A percentile compares a stretch with the other conserved stretches of the same genome.
Conservation (phyloP, 2,797 vertebrate genomes). For the Moxostoma hubbsi region DNA sequence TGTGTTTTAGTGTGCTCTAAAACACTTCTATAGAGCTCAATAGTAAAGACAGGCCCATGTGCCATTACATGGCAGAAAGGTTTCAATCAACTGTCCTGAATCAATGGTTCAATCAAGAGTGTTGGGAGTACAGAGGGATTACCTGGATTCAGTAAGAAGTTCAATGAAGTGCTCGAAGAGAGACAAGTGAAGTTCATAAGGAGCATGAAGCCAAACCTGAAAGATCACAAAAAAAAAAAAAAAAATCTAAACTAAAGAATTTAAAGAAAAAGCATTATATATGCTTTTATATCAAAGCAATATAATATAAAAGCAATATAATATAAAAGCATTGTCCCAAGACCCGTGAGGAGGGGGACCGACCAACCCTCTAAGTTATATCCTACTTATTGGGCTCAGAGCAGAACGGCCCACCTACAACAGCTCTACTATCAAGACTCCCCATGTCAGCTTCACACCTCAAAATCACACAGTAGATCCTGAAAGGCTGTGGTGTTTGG, state of each 20-base stretch:
- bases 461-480: slow-evolving; percentile 97
- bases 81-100: slow-evolving; percentile 1
- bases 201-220: slow-evolving; percentile 98
- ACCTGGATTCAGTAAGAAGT: slow-evolving; percentile 97
- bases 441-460: slow-evolving; percentile 76
- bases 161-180: slow-evolving; percentile 98
- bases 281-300: no score
- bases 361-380: no score
- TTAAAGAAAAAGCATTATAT: no score
- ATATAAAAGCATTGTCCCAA: no score
- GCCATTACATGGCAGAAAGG: neutral
- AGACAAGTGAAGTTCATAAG: slow-evolving; percentile 97
- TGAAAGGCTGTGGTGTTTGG: slow-evolving; percentile 98
- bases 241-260: neutral
- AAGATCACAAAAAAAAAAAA: slow-evolving; percentile 52
- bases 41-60: neutral
- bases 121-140: slow-evolving; percentile 39
- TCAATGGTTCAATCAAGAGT: neutral
- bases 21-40: slow-evolving; percentile 2
- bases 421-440: no score
- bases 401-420: no score
- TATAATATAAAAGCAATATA: no score
- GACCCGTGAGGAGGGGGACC: no score
- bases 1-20: slow-evolving; percentile 3
- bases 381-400: no score